phyloP scores from a whole-genome alignment of 2,888 invertebrate genomes.

The Caenorhabditis virilis region DNA sequence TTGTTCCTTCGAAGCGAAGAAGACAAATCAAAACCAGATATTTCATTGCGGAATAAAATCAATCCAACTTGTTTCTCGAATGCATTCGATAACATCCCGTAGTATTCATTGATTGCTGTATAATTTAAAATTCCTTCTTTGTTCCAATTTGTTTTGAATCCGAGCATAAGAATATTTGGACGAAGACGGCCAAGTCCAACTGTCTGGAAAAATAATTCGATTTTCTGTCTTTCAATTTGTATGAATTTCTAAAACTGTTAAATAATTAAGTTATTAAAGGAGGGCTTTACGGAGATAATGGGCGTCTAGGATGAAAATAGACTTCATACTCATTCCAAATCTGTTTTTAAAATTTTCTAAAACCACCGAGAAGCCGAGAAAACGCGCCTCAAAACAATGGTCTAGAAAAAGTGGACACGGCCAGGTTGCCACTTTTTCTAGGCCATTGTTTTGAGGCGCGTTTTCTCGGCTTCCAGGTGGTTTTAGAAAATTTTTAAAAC shows the following conservation, averaged over 20 bases:
- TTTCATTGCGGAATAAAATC: constrained; percentile 34
- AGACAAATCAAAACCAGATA: constrained; percentile 35
- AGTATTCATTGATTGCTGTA: constrained; percentile 18
- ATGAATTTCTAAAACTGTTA: no score
- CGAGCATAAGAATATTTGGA: constrained; percentile 46
- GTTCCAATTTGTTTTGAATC: constrained; percentile 40
- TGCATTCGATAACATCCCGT: constrained; percentile 32
- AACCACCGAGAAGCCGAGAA: no score
- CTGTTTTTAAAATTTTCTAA: no score
- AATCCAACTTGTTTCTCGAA: constrained; percentile 40
- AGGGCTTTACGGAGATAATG: no score
- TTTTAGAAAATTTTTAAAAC: no score
- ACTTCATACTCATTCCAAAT: no score
- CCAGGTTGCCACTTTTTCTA: background rate
- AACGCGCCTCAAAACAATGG: background rate
- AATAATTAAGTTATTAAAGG: no score
- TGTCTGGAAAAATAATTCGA: no score
- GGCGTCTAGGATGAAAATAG: no score
- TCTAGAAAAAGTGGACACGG: background rate
- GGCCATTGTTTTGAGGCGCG: no score
- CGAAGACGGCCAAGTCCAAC: constrained; percentile 37
- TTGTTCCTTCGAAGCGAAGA: constrained; percentile 27
- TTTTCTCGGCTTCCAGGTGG: no score
- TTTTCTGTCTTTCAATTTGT: no score
- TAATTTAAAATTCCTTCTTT: background rate